Evolutionary conservation across 2,888 invertebrate species (phyloP), one percentile per base, ranked within the genome.

Genomic region (Elysia crispata): DNA sequence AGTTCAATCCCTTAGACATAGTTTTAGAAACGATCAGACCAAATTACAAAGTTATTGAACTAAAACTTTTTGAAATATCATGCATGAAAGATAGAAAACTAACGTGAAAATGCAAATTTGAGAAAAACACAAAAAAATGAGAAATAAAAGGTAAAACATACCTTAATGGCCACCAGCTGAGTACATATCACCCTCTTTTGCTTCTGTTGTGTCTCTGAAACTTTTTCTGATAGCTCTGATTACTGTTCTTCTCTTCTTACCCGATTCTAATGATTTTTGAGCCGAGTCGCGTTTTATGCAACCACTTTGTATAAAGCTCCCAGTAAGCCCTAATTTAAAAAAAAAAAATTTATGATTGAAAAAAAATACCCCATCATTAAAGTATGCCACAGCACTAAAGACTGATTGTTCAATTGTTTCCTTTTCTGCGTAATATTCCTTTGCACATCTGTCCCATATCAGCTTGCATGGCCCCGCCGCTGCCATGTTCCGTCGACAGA

Each of bases 101-200:
- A 41, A 41, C 41, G 41, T 11, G 41, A 41, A 41, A 41, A 41
- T 41, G 41, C 41, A 41, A 41, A 3, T 11, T 41, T 41, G 41
- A 41, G 41, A 41, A 41, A 41, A 41, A n/a, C n/a, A n/a, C 54
- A n/a, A n/a, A n/a, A n/a, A n/a, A n/a, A n/a, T n/a, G n/a, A n/a
- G n/a, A n/a, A 41, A 41, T 6, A 41, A 41, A 41, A 3, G 3
- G 3, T 6, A 41, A 41, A 41, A 41, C 41, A 6, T n/a, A 23
- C 18, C 13, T 66, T 66, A 66, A 28, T 70, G 70, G 31, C 70
- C 70, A 28, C 70, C 70, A 70, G 70, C n/a, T 15, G 33, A 31
- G 49, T 70, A 70, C 70, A 70, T 41, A 70, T 70, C 70, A n/a
- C 70, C 70, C 33, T 70, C 70, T 33, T 31, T 20, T 30, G 33